These are phyloP conservation scores for Megalops cyprinoides DNA, from an alignment of 2,797 vertebrate species.

Conservation along the genomic window DNA sequence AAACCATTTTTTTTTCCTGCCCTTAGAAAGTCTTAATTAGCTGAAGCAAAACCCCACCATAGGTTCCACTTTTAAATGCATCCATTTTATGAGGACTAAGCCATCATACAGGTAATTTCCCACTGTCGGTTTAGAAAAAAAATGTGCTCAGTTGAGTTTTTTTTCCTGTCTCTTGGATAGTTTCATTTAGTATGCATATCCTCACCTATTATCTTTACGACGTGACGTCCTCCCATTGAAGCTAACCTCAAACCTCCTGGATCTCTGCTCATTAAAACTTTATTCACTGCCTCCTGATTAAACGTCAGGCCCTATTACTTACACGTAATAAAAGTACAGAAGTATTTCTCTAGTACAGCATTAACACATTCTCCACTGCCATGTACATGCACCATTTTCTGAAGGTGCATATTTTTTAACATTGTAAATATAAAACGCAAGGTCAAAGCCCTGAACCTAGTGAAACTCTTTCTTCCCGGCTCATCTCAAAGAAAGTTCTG, in stretches of 20 bases:
- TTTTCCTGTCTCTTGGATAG: slow-evolving; percentile 47
- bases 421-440: slow-evolving; percentile 30
- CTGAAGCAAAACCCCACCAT: slow-evolving; percentile 61
- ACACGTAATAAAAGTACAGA: slow-evolving; percentile 50
- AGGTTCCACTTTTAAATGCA: slow-evolving; percentile 53
- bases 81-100: slow-evolving; percentile 49
- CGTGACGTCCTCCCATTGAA: slow-evolving; percentile 45
- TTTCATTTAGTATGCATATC: slow-evolving; percentile 63
- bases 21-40: slow-evolving; percentile 70
- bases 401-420: slow-evolving; percentile 26
- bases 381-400: slow-evolving; percentile 22
- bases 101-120: slow-evolving; percentile 51
- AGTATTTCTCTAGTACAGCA: slow-evolving; percentile 40
- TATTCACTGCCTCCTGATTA: slow-evolving; percentile 54
- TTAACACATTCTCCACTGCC: slow-evolving; percentile 36
- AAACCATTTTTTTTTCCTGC: slow-evolving; percentile 64
- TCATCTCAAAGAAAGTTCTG: neutral
- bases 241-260: slow-evolving; percentile 43
- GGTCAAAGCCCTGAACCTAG: slow-evolving; percentile 1
- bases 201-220: slow-evolving; percentile 67
- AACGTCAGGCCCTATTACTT: slow-evolving; percentile 48
- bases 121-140: slow-evolving; percentile 44
- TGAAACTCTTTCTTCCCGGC: slow-evolving; percentile 1
- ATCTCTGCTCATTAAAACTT: slow-evolving; percentile 67
- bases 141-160: slow-evolving; percentile 17